Percentiles rank a stretch among this genome's conserved stretches.
These are phyloP conservation scores for Neoaliturus tenellus DNA, from an alignment of 2,888 invertebrate genomes.

Conservation along the genomic window DNA sequence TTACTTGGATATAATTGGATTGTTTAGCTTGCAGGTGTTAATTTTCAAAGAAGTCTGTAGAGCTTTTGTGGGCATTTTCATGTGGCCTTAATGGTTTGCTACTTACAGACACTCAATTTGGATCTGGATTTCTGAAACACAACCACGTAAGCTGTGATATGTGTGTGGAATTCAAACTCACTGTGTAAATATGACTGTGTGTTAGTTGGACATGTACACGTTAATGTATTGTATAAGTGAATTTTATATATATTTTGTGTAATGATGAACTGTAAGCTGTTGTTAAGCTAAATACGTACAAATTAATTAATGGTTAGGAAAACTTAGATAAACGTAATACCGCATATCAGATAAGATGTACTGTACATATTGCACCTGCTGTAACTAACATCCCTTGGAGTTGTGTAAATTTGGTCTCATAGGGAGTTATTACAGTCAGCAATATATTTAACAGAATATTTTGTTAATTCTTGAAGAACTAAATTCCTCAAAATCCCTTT, in stretches of 20 bases:
- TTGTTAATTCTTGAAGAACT: background rate
- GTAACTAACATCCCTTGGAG: background rate
- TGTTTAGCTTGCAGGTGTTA: too few species aligned
- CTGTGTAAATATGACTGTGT: conserved; percentile 34
- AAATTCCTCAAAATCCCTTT: too few species aligned
- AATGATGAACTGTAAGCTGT: conserved; percentile 25
- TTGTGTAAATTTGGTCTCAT: background rate
- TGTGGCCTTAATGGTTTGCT: conserved; percentile 40
- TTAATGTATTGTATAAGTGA: conserved; percentile 11
- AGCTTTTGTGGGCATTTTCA: conserved; percentile 45
- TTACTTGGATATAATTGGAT: too few species aligned
- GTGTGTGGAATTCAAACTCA: conserved; percentile 22
- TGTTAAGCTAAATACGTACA: conserved; percentile 47
- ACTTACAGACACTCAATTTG: conserved; percentile 3
- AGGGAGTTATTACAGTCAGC: background rate
- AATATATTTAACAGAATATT: background rate
- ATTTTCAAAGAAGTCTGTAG: too few species aligned
- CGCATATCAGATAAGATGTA: background rate
- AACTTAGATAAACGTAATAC: background rate
- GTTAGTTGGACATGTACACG: background rate
- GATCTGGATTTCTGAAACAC: conserved; percentile 2
- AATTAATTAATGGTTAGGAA: conserved; percentile 28
- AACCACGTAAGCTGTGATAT: conserved; percentile 26
- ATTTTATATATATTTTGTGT: conserved; percentile 37
- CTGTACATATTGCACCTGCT: background rate